Conservation (phyloP, 2,113 vertebrate species). For the Perognathus longimembris region DNA sequence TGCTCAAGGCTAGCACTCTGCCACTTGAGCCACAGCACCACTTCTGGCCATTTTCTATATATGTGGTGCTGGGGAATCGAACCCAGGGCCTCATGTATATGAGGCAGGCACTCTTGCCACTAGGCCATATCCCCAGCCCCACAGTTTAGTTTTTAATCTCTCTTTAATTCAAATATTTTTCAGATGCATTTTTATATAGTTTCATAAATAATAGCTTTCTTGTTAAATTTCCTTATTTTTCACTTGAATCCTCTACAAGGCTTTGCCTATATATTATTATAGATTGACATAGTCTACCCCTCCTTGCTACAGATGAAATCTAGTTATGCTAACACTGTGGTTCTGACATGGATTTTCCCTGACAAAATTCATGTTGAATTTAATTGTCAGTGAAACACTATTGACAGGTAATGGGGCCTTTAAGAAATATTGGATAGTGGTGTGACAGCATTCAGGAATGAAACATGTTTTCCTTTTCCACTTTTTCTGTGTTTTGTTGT, state of each 20-base stretch:
- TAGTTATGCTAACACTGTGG: neutral
- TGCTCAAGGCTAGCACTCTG: too few species aligned
- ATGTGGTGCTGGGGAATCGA: too few species aligned
- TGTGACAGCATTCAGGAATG: neutral
- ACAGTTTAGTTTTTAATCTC: neutral
- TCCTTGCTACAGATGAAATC: neutral
- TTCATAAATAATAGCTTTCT: neutral
- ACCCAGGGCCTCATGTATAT: too few species aligned
- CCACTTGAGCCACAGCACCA: too few species aligned
- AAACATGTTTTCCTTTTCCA: neutral
- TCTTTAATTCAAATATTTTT: conserved; percentile 43
- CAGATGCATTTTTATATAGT: neutral
- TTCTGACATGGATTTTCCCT: neutral
- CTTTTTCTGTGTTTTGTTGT: too few species aligned
- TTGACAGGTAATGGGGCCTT: neutral
- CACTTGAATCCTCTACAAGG: neutral
- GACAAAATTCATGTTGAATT: neutral
- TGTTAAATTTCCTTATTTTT: neutral
- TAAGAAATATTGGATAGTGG: neutral
- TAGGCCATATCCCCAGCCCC: too few species aligned
- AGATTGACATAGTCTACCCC: neutral
- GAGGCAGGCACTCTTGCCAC: too few species aligned
- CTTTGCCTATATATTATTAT: neutral
- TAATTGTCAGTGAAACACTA: neutral
- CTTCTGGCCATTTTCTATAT: too few species aligned